A percentile compares a stretch with the other conserved stretches of the same genome.
These are phyloP conservation scores for Eupleurogrammus muticus DNA, from an alignment of 2,797 vertebrate genomes.

Conservation along the genomic window DNA sequence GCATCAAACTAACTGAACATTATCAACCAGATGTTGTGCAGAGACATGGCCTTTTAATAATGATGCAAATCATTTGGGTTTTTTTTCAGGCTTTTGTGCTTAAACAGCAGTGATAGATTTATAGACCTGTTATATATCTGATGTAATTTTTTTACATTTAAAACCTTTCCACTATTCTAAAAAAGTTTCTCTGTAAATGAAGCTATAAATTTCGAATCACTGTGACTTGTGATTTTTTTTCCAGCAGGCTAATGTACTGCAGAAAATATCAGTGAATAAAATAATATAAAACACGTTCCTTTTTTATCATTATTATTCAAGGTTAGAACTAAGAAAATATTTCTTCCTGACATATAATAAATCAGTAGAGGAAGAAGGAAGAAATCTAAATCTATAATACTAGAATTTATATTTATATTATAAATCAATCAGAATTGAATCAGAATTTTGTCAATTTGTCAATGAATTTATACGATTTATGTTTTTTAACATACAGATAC, in stretches of 20 bases:
- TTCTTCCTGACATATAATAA: too few species aligned
- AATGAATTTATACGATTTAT: too few species aligned
- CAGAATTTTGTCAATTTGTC: too few species aligned
- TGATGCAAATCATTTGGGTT: constrained; percentile 36
- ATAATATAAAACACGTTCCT: neutral
- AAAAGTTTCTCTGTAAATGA: constrained; percentile 4
- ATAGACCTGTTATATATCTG: constrained; percentile 23
- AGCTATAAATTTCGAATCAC: constrained; percentile 9
- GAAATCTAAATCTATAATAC: too few species aligned
- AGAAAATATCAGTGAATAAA: neutral
- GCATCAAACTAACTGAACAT: constrained; percentile 15
- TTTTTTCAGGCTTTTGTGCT: constrained; percentile 18
- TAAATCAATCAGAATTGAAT: neutral
- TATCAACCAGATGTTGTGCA: constrained; percentile 45
- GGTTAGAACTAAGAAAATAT: neutral
- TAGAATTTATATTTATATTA: too few species aligned
- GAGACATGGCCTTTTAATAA: constrained; percentile 20
- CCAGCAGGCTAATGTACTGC: neutral
- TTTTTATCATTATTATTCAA: neutral
- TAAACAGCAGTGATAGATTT: constrained; percentile 8
- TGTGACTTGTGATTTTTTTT: too few species aligned
- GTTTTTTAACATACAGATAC: too few species aligned
- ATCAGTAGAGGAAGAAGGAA: too few species aligned
- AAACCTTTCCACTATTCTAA: neutral
- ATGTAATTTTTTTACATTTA: constrained; percentile 7